These are phyloP conservation scores for Pterocles orientalis DNA, from an alignment of 2,113 vertebrate genomes.

Conservation along the genomic window DNA sequence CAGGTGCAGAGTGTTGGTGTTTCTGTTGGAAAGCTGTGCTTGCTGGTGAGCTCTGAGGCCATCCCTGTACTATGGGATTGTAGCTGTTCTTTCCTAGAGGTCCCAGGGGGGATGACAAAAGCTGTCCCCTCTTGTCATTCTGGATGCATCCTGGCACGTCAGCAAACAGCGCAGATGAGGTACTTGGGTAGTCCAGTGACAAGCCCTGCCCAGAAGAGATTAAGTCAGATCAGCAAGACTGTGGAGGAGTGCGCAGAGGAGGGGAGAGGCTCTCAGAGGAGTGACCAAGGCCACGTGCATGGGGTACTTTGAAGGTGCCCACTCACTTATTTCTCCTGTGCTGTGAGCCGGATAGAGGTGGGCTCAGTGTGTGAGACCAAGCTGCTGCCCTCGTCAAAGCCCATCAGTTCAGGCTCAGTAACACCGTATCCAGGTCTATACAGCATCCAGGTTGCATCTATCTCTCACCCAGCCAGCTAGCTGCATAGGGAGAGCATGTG, in stretches of 20 bases:
- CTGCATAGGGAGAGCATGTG: neutral
- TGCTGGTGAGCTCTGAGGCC: neutral
- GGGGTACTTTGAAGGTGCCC: neutral
- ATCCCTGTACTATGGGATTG: neutral
- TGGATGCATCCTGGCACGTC: neutral
- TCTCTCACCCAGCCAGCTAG: neutral
- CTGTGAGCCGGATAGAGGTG: neutral
- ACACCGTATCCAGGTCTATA: neutral
- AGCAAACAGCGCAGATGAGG: neutral
- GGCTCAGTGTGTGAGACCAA: neutral
- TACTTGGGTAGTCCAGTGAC: neutral
- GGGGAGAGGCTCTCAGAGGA: neutral
- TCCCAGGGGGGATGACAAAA: neutral
- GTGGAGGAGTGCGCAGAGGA: neutral
- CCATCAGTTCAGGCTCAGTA: neutral
- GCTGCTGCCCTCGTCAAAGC: neutral
- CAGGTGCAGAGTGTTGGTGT: neutral
- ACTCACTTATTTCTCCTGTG: rapidly evolving
- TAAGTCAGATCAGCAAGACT: neutral
- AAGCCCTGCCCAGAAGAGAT: neutral
- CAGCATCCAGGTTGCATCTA: neutral
- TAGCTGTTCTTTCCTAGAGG: neutral
- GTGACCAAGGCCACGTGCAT: rapidly evolving
- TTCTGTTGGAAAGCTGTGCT: neutral
- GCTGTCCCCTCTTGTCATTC: neutral